Evolutionary conservation across 1,140 invertebrate species (phyloP), one percentile per base, ranked within the genome.

Genomic region (Drosophila aff.): DNA sequence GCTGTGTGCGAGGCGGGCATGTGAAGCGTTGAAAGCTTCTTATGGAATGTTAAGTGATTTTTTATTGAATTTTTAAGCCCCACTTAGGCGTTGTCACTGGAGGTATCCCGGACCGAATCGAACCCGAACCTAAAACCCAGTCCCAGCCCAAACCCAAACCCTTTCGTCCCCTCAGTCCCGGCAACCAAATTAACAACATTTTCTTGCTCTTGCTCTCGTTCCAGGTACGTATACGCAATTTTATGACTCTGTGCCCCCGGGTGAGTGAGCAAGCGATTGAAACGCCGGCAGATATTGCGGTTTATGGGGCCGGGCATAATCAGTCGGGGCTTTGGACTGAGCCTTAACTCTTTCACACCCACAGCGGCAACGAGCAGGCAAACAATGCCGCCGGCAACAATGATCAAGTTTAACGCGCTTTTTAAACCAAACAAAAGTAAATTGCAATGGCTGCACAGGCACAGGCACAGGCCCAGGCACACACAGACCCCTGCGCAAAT

Each of bases 171-270:
- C 41, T 16, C 10, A 11, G 10, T 28, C 23, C 38, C 36, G 43
- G 49, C 41, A 46, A 82, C 72, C 49, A 90, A 84, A 84, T 76
- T 64, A 55, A 61, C 52, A 69, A 76, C 50, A 15, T 53, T 63
- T 62, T 55, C 40, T 55, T 50, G 38, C 59, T 53, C 53, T 57
- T 57, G 36, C 41, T 80, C 58, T 79, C 65, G 26, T 81, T 87
- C 46, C 62, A 87, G 83, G 83, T 87, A 87, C 80, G 83, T 87
- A 89, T 79, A 50, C 60, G 46, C 52, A 71, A 85, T 82, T 77
- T 71, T 67, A 46, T 69, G 76, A 52, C 58, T 47, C 31, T 62
- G 40, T 21, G 18, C 40, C 26, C 38, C 21, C 23, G 63, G 75
- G 61, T 44, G 65, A 68, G 53, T 62, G 67, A 52, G 49, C 57